A percentile compares a stretch with the other conserved stretches of the same genome.
These are phyloP conservation scores for Morone chrysops DNA, from an alignment of 2,113 vertebrate species.

Conservation along the genomic window DNA sequence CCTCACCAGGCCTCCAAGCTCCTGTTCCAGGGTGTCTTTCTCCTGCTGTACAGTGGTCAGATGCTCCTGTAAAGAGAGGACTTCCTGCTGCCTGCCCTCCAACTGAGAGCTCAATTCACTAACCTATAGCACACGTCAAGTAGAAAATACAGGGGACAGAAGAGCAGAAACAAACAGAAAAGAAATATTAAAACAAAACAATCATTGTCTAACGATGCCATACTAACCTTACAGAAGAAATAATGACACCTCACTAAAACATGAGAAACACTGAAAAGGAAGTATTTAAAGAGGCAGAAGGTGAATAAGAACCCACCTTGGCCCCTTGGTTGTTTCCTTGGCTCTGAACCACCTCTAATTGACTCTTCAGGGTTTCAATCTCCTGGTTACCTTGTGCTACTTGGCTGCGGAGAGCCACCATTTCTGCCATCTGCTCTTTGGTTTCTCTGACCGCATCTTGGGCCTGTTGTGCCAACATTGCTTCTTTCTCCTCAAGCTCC, in stretches of 20 bases:
- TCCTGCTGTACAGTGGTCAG: conserved; percentile 86
- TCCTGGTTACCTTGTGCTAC: conserved; percentile 90
- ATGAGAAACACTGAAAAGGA: not conserved
- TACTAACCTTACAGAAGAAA: not conserved
- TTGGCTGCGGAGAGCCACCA: conserved; percentile 87
- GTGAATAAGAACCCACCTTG: conserved; percentile 87
- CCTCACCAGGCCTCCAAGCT: conserved; percentile 91
- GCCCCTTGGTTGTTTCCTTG: conserved; percentile 84
- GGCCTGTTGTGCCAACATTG: conserved; percentile 82
- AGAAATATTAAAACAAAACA: conserved; percentile 21
- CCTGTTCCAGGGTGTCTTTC: conserved; percentile 88
- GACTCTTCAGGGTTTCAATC: conserved; percentile 85
- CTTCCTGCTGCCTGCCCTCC: conserved; percentile 86
- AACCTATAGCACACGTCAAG: conserved; percentile 80
- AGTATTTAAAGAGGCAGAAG: not conserved
- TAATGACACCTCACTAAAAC: not conserved
- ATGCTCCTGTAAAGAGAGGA: conserved; percentile 86
- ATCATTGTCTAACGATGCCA: not conserved
- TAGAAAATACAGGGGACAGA: conserved; percentile 27
- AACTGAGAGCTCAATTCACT: conserved; percentile 87
- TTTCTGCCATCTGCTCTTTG: conserved; percentile 87
- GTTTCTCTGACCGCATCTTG: conserved; percentile 81
- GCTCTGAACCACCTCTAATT: conserved; percentile 86
- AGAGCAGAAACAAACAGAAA: conserved; percentile 63
- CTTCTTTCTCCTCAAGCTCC: conserved; percentile 89